Evolutionary conservation across 2,113 vertebrate genomes (phyloP).

Genomic region (Mesocricetus auratus): DNA sequence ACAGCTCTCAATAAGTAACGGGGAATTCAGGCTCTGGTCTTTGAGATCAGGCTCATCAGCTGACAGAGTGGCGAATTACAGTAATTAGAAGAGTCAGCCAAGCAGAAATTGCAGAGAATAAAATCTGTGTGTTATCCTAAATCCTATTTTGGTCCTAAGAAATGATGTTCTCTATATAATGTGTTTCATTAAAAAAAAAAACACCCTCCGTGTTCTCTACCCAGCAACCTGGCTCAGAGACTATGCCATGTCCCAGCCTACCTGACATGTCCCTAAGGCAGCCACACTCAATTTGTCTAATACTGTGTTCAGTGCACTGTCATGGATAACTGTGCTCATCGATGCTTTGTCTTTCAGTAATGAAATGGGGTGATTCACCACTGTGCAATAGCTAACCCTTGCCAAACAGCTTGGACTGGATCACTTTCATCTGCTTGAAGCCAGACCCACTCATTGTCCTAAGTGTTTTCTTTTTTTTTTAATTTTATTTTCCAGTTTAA

Average conservation of each 20-base stretch:
- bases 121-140: neutral
- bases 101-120: constrained; percentile 22
- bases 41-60: neutral
- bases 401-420: neutral
- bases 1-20: neutral
- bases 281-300: neutral
- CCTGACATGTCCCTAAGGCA: neutral
- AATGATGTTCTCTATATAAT: neutral
- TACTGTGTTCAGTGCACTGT: neutral
- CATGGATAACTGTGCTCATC: neutral
- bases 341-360: neutral
- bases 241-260: neutral
- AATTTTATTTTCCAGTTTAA: no score
- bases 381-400: neutral
- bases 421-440: neutral
- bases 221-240: accelerated
- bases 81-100: neutral
- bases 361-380: accelerated
- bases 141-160: constrained; percentile 16
- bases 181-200: neutral
- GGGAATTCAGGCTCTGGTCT: neutral
- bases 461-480: neutral
- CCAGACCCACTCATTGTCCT: neutral
- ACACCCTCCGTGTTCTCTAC: neutral
- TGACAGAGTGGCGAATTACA: neutral